These are phyloP conservation scores for Ephydatia muelleri DNA, from an alignment of 37 sponge, comb jelly and placozoan species.

Conservation along the genomic window DNA sequence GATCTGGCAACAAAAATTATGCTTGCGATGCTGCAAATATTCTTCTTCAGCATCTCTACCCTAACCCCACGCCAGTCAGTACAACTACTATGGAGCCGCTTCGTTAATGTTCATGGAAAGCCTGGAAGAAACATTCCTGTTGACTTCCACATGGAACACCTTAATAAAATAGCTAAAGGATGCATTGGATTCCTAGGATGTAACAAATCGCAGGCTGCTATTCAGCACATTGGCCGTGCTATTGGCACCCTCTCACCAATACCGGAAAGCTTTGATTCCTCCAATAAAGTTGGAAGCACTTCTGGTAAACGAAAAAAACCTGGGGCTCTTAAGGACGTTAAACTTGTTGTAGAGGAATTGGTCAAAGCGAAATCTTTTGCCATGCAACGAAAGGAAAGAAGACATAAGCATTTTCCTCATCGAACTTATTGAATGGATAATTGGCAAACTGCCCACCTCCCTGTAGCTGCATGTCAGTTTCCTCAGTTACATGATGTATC, in stretches of 20 bases:
- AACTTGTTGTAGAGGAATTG: constrained; percentile 2
- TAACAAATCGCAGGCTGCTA: too few relatives aligned
- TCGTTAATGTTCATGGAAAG: constrained; percentile 27
- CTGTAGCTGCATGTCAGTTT: not conserved
- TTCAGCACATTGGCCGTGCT: too few relatives aligned
- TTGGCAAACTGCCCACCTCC: constrained; percentile 10
- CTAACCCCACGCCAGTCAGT: constrained; percentile 36
- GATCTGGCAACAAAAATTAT: constrained; percentile 26
- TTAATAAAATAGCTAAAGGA: constrained; percentile 50
- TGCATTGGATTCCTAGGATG: constrained; percentile 6
- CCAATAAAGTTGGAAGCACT: constrained; percentile 1
- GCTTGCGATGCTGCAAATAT: constrained; percentile 8
- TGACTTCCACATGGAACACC: too few relatives aligned
- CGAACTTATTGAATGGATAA: constrained; percentile 6
- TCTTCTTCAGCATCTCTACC: constrained; percentile 9
- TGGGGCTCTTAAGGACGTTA: not conserved
- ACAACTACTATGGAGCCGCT: constrained; percentile 39
- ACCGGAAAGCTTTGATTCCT: too few relatives aligned
- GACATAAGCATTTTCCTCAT: constrained; percentile 5
- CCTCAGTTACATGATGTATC: not conserved
- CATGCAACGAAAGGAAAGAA: constrained; percentile 1
- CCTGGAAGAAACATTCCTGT: constrained; percentile 32
- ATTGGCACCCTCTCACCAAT: too few relatives aligned
- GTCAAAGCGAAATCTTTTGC: not conserved
- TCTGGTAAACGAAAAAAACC: constrained; percentile 12